Conservation (phyloP, 2,888 invertebrate species). For the Frankliniella fusca region DNA sequence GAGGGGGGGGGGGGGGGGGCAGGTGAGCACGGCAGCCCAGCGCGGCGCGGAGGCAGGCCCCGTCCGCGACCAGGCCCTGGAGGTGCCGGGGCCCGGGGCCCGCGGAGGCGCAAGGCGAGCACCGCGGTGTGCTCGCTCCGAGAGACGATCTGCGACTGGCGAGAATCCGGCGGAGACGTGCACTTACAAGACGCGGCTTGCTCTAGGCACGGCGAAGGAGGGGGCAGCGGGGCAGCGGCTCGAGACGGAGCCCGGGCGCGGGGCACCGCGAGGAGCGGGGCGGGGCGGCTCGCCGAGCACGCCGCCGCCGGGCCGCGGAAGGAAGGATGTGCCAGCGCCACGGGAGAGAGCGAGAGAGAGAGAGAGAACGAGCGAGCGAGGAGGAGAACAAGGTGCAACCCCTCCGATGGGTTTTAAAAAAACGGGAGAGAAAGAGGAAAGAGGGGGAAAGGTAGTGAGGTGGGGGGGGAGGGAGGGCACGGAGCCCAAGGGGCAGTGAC, state of each 20-base stretch:
- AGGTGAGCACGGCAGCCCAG: neutral
- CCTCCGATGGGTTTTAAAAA: no score
- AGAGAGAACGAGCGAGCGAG: neutral
- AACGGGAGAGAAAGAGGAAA: no score
- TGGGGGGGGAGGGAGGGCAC: no score
- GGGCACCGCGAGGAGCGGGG: no score
- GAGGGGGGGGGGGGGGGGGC: neutral
- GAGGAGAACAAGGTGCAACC: neutral
- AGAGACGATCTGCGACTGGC: slow-evolving; percentile 2
- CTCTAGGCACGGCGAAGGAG: neutral
- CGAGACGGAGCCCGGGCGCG: neutral
- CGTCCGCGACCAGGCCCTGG: neutral
- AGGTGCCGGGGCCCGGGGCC: neutral
- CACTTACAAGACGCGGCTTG: slow-evolving; percentile 15
- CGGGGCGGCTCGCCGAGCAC: no score
- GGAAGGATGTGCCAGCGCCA: no score
- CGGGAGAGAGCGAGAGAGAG: neutral
- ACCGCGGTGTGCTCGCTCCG: neutral
- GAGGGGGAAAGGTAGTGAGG: no score
- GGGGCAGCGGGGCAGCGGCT: neutral
- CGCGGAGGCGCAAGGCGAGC: neutral
- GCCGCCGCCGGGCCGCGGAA: no score
- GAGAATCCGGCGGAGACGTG: slow-evolving; percentile 8
- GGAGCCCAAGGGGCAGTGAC: no score
- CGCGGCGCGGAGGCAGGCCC: neutral